A percentile compares a stretch with the other conserved stretches of the same genome.
Evolutionary conservation across 1,140 invertebrate species (phyloP).

Genomic region (Antheraea pernyi): DNA sequence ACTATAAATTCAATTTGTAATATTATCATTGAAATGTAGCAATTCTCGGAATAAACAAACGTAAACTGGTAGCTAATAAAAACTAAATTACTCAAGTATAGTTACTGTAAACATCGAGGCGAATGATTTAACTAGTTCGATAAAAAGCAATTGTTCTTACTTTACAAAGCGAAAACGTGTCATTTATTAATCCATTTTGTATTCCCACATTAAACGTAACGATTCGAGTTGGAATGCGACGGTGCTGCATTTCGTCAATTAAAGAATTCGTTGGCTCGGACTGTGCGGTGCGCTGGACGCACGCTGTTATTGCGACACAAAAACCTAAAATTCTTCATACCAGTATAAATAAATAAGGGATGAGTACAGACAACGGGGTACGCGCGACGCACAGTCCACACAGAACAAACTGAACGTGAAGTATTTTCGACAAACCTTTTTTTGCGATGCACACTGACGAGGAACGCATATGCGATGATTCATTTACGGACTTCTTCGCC

Average conservation of each 20-base stretch:
- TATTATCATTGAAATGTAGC: constrained; percentile 1
- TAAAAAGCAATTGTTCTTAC: not conserved
- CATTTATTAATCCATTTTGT: constrained; percentile 52
- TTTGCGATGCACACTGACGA: constrained; percentile 64
- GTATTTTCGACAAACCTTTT: constrained; percentile 78
- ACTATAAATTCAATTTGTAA: constrained; percentile 4
- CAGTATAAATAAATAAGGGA: constrained; percentile 77
- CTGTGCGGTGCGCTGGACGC: constrained; percentile 46
- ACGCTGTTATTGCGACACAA: constrained; percentile 59
- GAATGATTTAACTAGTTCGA: not conserved
- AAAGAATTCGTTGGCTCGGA: constrained; percentile 65
- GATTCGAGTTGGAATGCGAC: constrained; percentile 52
- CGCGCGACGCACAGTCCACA: constrained; percentile 28
- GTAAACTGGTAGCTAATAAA: not conserved
- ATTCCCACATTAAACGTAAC: constrained; percentile 59
- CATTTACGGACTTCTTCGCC: constrained; percentile 74
- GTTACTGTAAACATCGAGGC: not conserved
- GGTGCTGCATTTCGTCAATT: constrained; percentile 67
- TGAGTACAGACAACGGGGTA: constrained; percentile 53
- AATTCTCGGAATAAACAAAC: constrained; percentile 1
- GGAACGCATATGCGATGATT: constrained; percentile 76
- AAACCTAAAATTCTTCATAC: constrained; percentile 69
- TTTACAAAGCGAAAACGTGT: constrained; percentile 7
- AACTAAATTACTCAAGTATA: not conserved
- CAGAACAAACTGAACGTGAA: constrained; percentile 58